Conservation (phyloP, 2,113 vertebrate genomes). For the Eulemur rufifrons region DNA sequence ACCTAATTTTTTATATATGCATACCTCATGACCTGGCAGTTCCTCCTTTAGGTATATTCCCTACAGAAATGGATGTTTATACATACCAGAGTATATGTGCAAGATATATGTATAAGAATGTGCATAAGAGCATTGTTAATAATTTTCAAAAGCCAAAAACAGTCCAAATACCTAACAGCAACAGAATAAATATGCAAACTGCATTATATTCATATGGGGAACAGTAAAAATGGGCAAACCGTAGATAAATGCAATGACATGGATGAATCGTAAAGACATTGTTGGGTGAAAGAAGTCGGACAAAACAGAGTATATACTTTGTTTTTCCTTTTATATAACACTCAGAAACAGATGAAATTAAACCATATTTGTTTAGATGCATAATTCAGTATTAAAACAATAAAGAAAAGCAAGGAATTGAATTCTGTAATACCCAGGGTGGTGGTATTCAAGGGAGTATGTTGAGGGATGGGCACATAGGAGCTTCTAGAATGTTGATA, state of each 20-base stretch:
- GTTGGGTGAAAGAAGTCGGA: background rate
- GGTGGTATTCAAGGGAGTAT: background rate
- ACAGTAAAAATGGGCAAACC: background rate
- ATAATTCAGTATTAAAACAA: background rate
- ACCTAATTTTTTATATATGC: background rate
- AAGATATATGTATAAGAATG: background rate
- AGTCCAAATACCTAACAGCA: background rate
- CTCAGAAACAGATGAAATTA: background rate
- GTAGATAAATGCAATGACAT: background rate
- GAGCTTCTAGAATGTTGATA: background rate
- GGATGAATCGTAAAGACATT: background rate
- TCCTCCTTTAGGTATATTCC: background rate
- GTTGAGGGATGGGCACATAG: background rate
- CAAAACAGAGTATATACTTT: background rate
- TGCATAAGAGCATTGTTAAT: background rate
- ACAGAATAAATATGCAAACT: background rate
- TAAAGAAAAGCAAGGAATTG: background rate
- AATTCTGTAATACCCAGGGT: background rate
- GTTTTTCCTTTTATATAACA: background rate
- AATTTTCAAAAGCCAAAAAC: background rate
- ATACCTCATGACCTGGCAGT: background rate
- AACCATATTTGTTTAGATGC: background rate
- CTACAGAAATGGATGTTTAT: background rate
- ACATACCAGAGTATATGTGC: background rate
- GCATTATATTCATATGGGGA: background rate